A percentile compares a stretch with the other conserved stretches of the same genome.
Evolutionary conservation across 1,140 invertebrate genomes (phyloP).

Genomic region (Ganaspis sp.): DNA sequence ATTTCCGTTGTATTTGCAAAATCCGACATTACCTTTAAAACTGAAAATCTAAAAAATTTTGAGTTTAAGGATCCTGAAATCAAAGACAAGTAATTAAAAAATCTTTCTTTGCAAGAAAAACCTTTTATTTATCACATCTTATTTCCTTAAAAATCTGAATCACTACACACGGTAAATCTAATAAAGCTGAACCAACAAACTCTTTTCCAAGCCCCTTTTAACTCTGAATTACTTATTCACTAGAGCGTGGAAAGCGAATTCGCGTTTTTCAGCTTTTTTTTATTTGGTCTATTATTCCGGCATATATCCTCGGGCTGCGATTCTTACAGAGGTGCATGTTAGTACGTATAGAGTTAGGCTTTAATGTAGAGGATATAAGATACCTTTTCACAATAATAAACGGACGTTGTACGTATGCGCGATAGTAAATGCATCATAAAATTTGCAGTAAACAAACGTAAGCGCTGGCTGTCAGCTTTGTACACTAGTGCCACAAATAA

Average conservation of each 20-base stretch:
- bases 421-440: slow-evolving; percentile 30
- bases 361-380: slow-evolving; percentile 23
- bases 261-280: slow-evolving; percentile 10
- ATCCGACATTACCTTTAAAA: no score
- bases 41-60: no score
- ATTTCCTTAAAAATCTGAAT: neutral
- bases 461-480: slow-evolving; percentile 20
- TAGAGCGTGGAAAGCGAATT: slow-evolving; percentile 26
- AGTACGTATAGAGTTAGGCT: neutral
- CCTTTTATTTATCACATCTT: neutral
- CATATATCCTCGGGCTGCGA: neutral
- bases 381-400: slow-evolving; percentile 25
- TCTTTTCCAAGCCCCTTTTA: slow-evolving; percentile 17
- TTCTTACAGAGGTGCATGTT: neutral
- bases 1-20: no score
- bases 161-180: slow-evolving; percentile 21
- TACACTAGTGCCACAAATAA: slow-evolving; percentile 26
- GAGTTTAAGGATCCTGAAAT: no score
- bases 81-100: no score
- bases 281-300: slow-evolving; percentile 23
- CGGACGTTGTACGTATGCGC: neutral
- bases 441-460: slow-evolving; percentile 32
- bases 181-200: slow-evolving; percentile 29
- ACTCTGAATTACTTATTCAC: slow-evolving; percentile 29
- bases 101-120: neutral